Base-by-base conservation (phyloP, 2,797 vertebrate genomes). In the Gymnodraco acuticeps region DNA sequence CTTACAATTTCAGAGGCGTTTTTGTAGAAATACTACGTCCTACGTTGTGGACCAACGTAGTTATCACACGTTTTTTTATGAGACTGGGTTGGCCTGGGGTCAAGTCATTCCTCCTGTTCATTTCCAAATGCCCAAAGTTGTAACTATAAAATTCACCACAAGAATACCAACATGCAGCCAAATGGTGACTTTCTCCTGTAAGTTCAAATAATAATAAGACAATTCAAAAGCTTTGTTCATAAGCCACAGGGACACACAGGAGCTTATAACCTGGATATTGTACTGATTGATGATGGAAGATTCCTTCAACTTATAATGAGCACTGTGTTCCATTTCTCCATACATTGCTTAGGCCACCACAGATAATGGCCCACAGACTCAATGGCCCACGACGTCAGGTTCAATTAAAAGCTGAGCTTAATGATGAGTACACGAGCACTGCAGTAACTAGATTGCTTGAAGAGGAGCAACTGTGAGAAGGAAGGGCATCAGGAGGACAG, bases 351-450 rank as follows among this genome's bases (percentile, higher is more conserved):
- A 13, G 59, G 54, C 70, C 59, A 72, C 20, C 59, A 66, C 78
- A 65, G 41, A 62, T 79, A 75, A 78, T 70, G 77, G 80, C 78
- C n/a, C n/a, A n/a, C n/a, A 43, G 46, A 59, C n/a, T 75, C 75
- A 77, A 81, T 82, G 72, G 65, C 54, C 78, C 38, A 14, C 78
- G 66, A 61, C 42, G 23, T 78, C 83, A 75, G 4, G 67, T 77
- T 82, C 80, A 78, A 79, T 87, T 81, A 83, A 83, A 64, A 70
- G 52, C 60, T 23, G 51, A 63, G 59, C 74, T 61, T 85, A 82
- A 86, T 78, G 71, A 80, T 6, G n/a, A 77, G 56, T 45, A 63
- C 50, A 17, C 9, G 6, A 68, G 59, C 61, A 1, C 46, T 27
- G 45, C 59, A 55, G 64, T 47, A 77, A 76, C 66, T 11, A 52